phyloP scores from a whole-genome alignment of 2,797 vertebrate genomes.

The Varecia variegata region DNA sequence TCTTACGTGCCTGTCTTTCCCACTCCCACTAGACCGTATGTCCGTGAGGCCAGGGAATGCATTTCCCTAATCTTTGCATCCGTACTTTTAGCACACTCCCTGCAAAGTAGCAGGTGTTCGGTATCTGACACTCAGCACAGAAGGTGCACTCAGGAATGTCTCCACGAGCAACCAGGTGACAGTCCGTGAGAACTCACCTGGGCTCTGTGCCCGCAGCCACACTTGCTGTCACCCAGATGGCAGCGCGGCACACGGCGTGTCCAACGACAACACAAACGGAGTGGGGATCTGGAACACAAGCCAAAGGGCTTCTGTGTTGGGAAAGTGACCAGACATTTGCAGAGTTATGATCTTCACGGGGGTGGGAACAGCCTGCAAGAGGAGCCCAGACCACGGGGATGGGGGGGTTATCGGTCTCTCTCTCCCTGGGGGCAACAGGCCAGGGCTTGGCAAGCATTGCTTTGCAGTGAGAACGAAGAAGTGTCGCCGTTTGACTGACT shows the following conservation, averaged over 20 bases:
- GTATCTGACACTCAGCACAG: background rate
- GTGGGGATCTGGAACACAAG: background rate
- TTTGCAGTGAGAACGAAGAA: background rate
- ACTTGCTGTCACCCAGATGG: background rate
- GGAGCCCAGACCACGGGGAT: accelerated
- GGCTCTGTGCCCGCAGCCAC: background rate
- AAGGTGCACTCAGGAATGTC: accelerated
- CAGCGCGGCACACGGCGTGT: accelerated
- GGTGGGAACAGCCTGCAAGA: background rate
- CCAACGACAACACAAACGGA: accelerated
- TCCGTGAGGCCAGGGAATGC: too few species aligned
- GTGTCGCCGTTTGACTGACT: accelerated
- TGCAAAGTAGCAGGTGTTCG: background rate
- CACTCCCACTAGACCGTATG: too few species aligned
- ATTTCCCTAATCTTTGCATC: background rate
- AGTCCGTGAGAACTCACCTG: accelerated
- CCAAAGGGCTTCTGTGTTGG: background rate
- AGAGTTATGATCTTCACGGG: accelerated
- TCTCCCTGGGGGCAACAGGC: background rate
- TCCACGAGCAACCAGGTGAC: background rate
- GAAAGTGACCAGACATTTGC: background rate
- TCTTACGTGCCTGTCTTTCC: accelerated
- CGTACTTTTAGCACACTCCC: background rate
- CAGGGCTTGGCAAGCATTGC: background rate
- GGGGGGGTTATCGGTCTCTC: accelerated